These are phyloP conservation scores for Dinothrombium tinctorium DNA, from an alignment of 1,140 invertebrate species.

Conservation along the genomic window DNA sequence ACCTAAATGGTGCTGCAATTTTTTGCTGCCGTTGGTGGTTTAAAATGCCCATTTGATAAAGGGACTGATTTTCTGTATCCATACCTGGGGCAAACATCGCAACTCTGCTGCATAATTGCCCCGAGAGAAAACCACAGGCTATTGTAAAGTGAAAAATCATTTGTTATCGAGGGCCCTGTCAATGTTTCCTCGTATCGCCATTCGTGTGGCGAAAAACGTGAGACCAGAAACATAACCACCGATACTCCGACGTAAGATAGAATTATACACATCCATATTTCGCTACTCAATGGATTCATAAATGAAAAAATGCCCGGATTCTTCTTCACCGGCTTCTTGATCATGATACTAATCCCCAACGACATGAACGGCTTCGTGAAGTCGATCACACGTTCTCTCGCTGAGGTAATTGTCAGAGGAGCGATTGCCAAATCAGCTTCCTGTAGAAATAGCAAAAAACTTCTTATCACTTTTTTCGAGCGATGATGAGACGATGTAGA, in stretches of 20 bases:
- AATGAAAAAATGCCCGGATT: conserved; percentile 83
- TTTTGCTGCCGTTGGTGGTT: too few species aligned
- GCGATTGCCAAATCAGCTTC: conserved; percentile 90
- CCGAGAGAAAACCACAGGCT: conserved; percentile 79
- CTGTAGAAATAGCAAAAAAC: conserved; percentile 30
- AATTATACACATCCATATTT: conserved; percentile 91
- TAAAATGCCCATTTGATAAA: too few species aligned
- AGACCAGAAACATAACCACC: conserved; percentile 81
- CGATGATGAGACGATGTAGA: neutral
- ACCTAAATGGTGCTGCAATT: too few species aligned
- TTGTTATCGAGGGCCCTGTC: conserved; percentile 26
- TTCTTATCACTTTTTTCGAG: neutral
- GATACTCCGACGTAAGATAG: conserved; percentile 90
- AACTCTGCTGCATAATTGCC: conserved; percentile 88
- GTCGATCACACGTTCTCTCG: conserved; percentile 82
- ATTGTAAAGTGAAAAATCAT: conserved; percentile 78
- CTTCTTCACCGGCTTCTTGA: conserved; percentile 83
- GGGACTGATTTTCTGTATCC: conserved; percentile 7
- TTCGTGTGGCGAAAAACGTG: conserved; percentile 82
- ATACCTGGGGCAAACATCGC: conserved; percentile 80
- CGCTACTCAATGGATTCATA: conserved; percentile 81
- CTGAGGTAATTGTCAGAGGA: conserved; percentile 76
- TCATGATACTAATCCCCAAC: conserved; percentile 88
- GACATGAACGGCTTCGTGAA: conserved; percentile 94
- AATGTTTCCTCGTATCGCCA: conserved; percentile 34